Evolutionary conservation across 2,797 vertebrate genomes (phyloP).

Genomic region (Oreochromis grahami): DNA sequence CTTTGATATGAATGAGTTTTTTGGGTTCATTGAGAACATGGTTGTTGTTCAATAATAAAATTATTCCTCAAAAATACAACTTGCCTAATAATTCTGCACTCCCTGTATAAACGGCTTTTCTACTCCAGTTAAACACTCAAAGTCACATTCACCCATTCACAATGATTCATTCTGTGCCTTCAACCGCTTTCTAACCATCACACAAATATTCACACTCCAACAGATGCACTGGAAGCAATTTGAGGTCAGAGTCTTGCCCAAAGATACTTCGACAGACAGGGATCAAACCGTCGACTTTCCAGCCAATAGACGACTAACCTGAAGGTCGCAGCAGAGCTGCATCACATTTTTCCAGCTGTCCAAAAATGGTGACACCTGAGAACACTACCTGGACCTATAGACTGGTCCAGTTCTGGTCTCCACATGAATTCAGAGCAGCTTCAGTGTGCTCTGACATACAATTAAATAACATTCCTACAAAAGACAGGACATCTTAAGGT

Average conservation of each 20-base stretch:
- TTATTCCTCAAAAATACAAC: too few relatives aligned
- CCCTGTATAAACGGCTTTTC: not conserved
- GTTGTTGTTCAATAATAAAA: too few relatives aligned
- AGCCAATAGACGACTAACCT: not conserved
- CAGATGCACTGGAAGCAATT: not conserved
- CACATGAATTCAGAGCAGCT: accelerated
- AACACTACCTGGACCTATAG: accelerated
- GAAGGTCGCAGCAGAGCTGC: not conserved
- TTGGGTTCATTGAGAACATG: too few relatives aligned
- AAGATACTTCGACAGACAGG: not conserved
- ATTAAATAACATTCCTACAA: not conserved
- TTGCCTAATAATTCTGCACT: too few relatives aligned
- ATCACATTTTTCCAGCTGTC: not conserved
- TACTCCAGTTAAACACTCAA: not conserved
- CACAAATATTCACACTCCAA: not conserved
- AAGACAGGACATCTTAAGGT: not conserved
- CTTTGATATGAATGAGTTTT: too few relatives aligned
- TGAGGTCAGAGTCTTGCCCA: not conserved
- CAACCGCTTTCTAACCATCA: not conserved
- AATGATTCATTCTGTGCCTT: not conserved
- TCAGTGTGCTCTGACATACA: not conserved
- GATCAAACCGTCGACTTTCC: not conserved
- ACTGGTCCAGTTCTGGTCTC: not conserved
- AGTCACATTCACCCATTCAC: not conserved
- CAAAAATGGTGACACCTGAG: not conserved